Conservation (phyloP, 2,888 invertebrate genomes). For the Synergus japonicus region DNA sequence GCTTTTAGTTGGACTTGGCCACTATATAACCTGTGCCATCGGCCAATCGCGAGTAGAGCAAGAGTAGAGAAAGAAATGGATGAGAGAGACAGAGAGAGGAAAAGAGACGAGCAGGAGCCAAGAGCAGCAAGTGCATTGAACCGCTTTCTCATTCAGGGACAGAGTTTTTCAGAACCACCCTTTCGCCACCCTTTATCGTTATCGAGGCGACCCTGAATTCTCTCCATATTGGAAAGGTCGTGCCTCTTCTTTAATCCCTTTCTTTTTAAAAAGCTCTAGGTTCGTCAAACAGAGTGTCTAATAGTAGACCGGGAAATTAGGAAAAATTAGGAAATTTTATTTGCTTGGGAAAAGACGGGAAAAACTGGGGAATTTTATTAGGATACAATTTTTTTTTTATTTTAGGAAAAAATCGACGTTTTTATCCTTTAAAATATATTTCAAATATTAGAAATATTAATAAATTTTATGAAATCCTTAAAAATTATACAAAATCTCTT, state of each 20-base stretch:
- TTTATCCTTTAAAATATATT: no score
- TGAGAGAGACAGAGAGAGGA: conserved; percentile 42
- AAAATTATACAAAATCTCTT: no score
- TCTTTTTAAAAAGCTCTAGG: neutral
- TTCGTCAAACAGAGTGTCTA: no score
- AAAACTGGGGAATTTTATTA: no score
- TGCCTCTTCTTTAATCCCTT: no score
- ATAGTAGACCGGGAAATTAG: no score
- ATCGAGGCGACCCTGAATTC: neutral
- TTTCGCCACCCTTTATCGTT: neutral
- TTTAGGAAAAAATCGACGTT: no score
- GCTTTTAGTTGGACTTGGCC: conserved; percentile 44
- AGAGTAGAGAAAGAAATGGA: conserved; percentile 41
- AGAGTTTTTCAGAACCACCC: neutral
- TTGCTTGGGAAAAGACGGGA: no score
- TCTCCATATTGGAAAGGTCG: neutral
- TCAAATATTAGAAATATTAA: no score
- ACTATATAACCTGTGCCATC: conserved; percentile 46
- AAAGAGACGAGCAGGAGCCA: conserved; percentile 42
- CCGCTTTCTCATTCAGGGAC: conserved; percentile 54
- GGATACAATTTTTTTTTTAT: no score
- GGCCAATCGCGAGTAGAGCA: conserved; percentile 35
- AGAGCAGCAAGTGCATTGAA: conserved; percentile 52
- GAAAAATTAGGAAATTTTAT: no score
- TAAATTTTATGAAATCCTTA: no score